Evolutionary conservation across 2,797 vertebrate species (phyloP), one percentile per base, ranked within the genome.

Genomic region (Melanogrammus aeglefinus): DNA sequence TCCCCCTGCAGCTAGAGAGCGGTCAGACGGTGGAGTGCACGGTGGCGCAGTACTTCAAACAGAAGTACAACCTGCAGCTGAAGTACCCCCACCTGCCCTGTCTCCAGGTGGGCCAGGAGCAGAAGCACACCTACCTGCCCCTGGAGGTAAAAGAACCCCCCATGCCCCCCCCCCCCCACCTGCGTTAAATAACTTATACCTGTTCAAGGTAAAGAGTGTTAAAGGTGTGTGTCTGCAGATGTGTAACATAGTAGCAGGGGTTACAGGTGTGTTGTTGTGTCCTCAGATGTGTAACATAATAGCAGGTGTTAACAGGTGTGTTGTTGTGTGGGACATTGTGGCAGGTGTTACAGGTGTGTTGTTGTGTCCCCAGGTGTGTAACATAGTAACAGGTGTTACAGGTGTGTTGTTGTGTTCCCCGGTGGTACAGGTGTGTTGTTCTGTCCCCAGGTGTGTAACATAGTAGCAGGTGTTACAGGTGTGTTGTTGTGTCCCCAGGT

Each of bases 11-110:
- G 93, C 92, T 99, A 76, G 98, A 99, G 93, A 99, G 97, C 1
- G 98, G 98, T 47, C 98, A 99, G 91, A 99, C 98, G 1, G 98
- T 99, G 89, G 98, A 99, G 91, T 99, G 98, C 90, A 99, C 98
- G 7, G 98, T 99, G 86, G 98, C 98, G 66, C 98, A 99, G 89
- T 99, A 99, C 94, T 99, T 99, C 89, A 99, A 99, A 92, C 97
- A 99, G 92, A 99, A 99, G 93, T 99, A 99, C 90, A 99, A 97
- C 92, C 93, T 99, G 91, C 98, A 99, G 93, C 95, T 99, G 79
- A 99, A 99, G 83, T 99, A 99, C 90, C 98, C 98, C 75, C 98
- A 99, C 93, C 94, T 99, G 57, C 98, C 98, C 74, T 99, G 98
- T 87, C 94, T 99, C 36, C 98, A 99, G 91, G 98, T 99, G 85